phyloP scores from a whole-genome alignment of 2,113 vertebrate genomes.

The Malurus elegans region DNA sequence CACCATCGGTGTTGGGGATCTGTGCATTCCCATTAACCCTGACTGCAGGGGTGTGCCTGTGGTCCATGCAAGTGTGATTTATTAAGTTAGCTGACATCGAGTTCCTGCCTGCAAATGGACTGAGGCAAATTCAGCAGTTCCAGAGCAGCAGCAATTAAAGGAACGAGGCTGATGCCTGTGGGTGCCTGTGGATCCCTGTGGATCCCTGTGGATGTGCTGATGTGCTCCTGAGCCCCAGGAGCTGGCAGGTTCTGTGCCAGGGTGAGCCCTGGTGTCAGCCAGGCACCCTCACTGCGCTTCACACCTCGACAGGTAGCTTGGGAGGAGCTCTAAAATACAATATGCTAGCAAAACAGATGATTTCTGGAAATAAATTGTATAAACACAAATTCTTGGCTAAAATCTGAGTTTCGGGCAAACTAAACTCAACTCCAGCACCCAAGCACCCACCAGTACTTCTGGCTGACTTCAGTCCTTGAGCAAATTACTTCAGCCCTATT shows the following conservation, averaged over 20 bases:
- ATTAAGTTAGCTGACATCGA: neutral
- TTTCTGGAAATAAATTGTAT: neutral
- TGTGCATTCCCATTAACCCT: neutral
- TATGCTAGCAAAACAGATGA: neutral
- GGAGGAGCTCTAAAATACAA: neutral
- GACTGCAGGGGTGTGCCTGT: no score
- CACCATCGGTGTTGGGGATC: rapidly evolving
- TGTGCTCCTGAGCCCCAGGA: neutral
- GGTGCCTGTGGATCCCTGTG: neutral
- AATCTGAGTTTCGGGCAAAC: neutral
- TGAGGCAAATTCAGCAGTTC: neutral
- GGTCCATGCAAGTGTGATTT: neutral
- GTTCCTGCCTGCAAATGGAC: neutral
- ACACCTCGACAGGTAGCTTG: rapidly evolving
- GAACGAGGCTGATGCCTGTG: neutral
- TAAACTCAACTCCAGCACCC: neutral
- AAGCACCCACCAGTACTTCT: neutral
- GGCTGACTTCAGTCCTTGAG: neutral
- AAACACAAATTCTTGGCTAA: neutral
- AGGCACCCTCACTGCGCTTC: neutral
- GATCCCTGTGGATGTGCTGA: neutral
- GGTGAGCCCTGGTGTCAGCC: neutral
- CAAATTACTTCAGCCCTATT: neutral
- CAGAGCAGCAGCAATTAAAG: neutral
- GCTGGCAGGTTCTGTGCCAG: neutral